Evolutionary conservation across 2,797 vertebrate species (phyloP).

Genomic region (Oreonectes daqikongensis): DNA sequence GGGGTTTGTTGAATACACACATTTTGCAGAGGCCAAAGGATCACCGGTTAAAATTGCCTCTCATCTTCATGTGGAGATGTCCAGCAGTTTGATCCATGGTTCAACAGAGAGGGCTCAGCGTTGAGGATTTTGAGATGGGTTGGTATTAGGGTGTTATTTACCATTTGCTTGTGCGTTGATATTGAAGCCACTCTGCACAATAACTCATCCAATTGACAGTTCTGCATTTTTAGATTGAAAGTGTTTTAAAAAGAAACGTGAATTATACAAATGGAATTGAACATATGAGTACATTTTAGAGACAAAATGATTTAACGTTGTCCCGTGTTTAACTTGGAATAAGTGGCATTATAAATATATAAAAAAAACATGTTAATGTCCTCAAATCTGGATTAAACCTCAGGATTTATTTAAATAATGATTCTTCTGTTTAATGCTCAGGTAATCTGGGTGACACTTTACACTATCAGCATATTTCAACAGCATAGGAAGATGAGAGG

Average conservation of each 20-base stretch:
- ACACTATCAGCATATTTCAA: background rate
- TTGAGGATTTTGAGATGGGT: slow-evolving; percentile 54
- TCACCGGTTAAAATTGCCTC: slow-evolving; percentile 76
- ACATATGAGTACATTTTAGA: too few relatives aligned
- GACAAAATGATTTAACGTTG: background rate
- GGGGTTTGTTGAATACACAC: slow-evolving; percentile 71
- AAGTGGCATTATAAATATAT: too few relatives aligned
- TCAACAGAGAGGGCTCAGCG: slow-evolving; percentile 74
- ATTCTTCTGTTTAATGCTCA: background rate
- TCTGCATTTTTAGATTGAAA: background rate
- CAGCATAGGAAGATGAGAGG: too few relatives aligned
- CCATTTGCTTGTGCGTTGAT: slow-evolving; percentile 9
- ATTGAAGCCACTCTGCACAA: slow-evolving; percentile 27
- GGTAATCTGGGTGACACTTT: background rate
- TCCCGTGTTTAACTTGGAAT: background rate
- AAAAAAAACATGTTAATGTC: too few relatives aligned
- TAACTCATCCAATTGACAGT: background rate
- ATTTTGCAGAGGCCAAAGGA: slow-evolving; percentile 64
- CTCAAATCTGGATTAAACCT: too few relatives aligned
- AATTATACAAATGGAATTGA: too few relatives aligned
- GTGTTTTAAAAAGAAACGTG: too few relatives aligned
- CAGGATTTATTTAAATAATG: background rate
- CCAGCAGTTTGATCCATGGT: slow-evolving; percentile 75
- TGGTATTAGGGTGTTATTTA: slow-evolving; percentile 51
- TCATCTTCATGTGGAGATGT: slow-evolving; percentile 70